Evolutionary conservation across 2,113 vertebrate species (phyloP).

Genomic region (Chionodraco myersi): DNA sequence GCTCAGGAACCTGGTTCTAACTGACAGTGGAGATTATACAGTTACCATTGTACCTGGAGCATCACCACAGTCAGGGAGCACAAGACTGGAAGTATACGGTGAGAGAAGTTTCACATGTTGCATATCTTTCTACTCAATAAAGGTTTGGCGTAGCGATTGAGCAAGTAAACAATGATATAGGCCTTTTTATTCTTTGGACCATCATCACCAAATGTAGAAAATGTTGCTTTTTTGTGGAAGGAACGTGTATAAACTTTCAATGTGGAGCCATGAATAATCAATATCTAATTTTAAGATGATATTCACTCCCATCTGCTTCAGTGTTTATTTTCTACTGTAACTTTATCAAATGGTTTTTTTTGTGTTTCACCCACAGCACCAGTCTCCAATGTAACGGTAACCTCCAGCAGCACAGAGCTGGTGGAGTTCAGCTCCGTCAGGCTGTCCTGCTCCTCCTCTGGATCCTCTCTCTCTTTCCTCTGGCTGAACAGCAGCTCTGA

Average conservation of each 20-base stretch:
- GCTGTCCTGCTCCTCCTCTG: conserved; percentile 58
- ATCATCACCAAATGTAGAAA: neutral
- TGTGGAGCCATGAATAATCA: neutral
- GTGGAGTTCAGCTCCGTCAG: conserved; percentile 47
- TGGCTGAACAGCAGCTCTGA: conserved; percentile 70
- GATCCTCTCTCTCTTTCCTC: conserved; percentile 48
- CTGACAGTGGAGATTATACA: conserved; percentile 42
- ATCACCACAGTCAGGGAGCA: rapidly evolving
- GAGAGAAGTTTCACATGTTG: neutral
- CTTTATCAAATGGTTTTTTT: neutral
- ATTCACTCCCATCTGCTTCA: neutral
- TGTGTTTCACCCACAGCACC: neutral
- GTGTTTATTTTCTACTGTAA: neutral
- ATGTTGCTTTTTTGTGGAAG: neutral
- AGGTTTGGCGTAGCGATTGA: neutral
- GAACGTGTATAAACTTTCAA: neutral
- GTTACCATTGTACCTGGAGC: rapidly evolving
- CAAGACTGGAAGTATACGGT: neutral
- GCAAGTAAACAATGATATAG: neutral
- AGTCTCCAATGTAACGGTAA: conserved; percentile 26
- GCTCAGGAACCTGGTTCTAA: conserved; percentile 49
- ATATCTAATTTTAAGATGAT: no score
- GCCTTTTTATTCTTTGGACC: neutral
- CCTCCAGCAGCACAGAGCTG: conserved; percentile 7
- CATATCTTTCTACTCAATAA: neutral